Base-by-base conservation (phyloP, 1,140 invertebrate genomes). In the Ceratoteleas bidentatus region DNA sequence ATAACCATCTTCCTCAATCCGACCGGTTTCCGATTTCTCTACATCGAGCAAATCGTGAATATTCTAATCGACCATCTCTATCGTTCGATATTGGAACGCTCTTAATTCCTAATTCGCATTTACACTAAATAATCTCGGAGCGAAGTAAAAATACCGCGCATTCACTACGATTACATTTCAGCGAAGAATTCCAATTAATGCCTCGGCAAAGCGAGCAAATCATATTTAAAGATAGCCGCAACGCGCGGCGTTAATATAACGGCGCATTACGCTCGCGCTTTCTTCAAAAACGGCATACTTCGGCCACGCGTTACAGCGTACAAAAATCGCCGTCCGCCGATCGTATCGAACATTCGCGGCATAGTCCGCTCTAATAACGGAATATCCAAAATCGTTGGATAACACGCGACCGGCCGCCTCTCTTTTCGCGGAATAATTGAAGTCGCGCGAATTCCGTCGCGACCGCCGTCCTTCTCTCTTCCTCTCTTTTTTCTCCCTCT, bases 341-440 rank as follows among this genome's bases (percentile, higher is more conserved):
- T 8, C 36, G 14, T 13, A 47, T 53, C 24, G 47, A 45, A 53
- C 43, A 60, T 66, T 66, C 43, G 16, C 24, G 14, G 13, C 24
- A 61, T 53, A 54, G 7, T 68, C 34, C 11, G 73, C 49, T 68
- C 61, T 61, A 66, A 68, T 76, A 76, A 68, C 36, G 32, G 32
- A 54, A 68, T 76, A 61, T 61, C 40, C 47, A 66, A 76, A 61
- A 47, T 68, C 68, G 61, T 53, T 66, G 43, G 34, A 36, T 43
- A 38, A 53, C 14, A 64, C 3, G 50, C 13, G 11, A 2, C 13
- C 7, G 11, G 33, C 7, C 32, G 8, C 47, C 13, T 4, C 47
- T 34, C 33, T 45, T 45, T 53, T 49, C 7, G 8, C 13, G 24
- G 32, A 45, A 52, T 58, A 50, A 70, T 70, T 78, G 62, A 40